Evolutionary conservation across 1,140 invertebrate species (phyloP), one percentile per base, ranked within the genome.

Genomic region (Drosophila trapezifrons): DNA sequence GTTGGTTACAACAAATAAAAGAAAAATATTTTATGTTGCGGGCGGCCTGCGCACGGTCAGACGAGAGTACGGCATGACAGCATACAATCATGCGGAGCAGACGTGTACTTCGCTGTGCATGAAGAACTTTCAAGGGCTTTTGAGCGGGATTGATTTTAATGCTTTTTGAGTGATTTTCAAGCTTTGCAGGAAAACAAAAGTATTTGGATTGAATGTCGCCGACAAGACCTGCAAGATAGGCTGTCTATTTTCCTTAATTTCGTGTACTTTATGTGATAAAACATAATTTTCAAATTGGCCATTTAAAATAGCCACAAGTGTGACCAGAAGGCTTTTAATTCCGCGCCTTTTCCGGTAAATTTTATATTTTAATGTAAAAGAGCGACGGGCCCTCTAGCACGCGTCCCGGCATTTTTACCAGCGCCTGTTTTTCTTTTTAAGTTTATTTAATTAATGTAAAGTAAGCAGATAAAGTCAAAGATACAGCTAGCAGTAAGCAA

Each of bases 1-100:
- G 47, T 70, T 65, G 59, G 69, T 75, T 76, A 76, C 76, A 79
- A 83, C 70, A 83, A 83, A 83, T 76, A 59, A 71, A 83, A 78
- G 66, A 70, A 78, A 76, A 82, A 78, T 72, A 80, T 82, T 82
- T 74, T 78, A 69, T 69, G 60, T 62, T 57, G 13, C 18, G 13
- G 32, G 46, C 9, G 56, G 62, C 2, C 25, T 55, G 20, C 5
- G 42, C 59, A 82, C 80, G 80, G n/a, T 78, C 42, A 40, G 32
- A 45, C 29, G 7, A n/a, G 51, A 20, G 8, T 4, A 7, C 25
- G 27, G 52, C 9, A 25, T 57, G 37, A 51, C n/a, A 69, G 62
- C 65, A 69, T 69, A 66, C 10, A 1, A 12, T 67, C 64, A 65
- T 43, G 27, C 65, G 35, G 4, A 13, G 4, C 27, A 10, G 29